Conservation (phyloP, 2,113 vertebrate species). For the Onychostruthus taczanowskii region DNA sequence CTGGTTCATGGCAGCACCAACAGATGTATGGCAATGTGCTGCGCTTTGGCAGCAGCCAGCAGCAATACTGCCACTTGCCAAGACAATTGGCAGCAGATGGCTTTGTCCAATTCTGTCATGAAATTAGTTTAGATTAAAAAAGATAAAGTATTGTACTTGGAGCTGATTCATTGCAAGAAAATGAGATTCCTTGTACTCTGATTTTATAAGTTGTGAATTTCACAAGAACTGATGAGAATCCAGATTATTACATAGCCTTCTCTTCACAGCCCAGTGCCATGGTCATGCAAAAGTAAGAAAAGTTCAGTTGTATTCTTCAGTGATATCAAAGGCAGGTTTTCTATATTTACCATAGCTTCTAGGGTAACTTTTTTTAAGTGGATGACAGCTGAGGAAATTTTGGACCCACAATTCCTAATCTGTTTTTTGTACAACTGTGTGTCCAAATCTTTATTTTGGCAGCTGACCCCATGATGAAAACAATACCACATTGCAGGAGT, state of each 20-base stretch:
- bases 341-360: background rate
- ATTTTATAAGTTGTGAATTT: background rate
- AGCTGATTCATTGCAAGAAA: conserved; percentile 11
- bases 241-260: background rate
- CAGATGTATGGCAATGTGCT: conserved; percentile 51
- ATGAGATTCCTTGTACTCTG: background rate
- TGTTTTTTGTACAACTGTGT: background rate
- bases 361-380: background rate
- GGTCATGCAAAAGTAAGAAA: background rate
- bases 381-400: background rate
- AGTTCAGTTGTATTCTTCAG: background rate
- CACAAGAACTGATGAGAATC: background rate
- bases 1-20: background rate
- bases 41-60: conserved; percentile 15
- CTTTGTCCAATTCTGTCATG: conserved; percentile 46
- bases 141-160: conserved; percentile 11
- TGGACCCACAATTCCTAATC: background rate
- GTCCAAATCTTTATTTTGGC: background rate
- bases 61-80: conserved; percentile 42
- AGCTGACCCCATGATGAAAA: background rate
- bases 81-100: conserved; percentile 63
- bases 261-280: background rate
- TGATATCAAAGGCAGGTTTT: background rate
- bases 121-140: conserved; percentile 36
- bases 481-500: background rate